Conservation (phyloP, 2,797 vertebrate species). For the Platalea minor region DNA sequence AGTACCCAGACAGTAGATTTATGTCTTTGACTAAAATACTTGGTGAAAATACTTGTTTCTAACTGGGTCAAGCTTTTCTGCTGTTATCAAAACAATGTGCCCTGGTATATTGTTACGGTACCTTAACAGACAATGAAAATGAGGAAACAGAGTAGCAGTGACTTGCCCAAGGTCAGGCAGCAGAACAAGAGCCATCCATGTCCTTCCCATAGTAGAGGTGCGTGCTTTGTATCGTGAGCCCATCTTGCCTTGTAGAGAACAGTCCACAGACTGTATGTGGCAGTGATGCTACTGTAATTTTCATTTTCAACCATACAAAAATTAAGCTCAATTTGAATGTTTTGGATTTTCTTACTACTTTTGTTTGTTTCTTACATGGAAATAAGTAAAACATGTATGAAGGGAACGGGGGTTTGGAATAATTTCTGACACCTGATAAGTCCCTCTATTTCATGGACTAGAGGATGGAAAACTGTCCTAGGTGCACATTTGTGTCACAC, state of each 20-base stretch:
- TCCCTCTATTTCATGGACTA: neutral
- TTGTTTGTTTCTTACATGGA: neutral
- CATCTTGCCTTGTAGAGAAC: neutral
- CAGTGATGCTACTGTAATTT: neutral
- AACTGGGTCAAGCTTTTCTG: neutral
- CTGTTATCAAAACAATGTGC: neutral
- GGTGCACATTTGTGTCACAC: neutral
- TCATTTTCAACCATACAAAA: neutral
- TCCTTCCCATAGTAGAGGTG: neutral
- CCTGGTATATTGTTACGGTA: neutral
- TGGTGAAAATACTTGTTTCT: neutral
- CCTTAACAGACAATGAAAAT: neutral
- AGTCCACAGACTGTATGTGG: neutral
- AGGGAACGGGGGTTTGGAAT: neutral
- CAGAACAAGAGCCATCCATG: neutral
- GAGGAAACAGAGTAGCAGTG: neutral
- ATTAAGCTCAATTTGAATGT: neutral
- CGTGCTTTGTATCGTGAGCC: fast-evolving
- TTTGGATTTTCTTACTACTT: neutral
- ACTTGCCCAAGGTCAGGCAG: neutral
- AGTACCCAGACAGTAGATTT: neutral
- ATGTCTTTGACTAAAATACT: neutral
- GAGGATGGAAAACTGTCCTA: neutral
- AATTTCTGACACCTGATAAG: neutral
- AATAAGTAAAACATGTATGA: neutral